These are phyloP conservation scores for Pedicia rivosa DNA, from an alignment of 2,888 invertebrate species.

Conservation along the genomic window DNA sequence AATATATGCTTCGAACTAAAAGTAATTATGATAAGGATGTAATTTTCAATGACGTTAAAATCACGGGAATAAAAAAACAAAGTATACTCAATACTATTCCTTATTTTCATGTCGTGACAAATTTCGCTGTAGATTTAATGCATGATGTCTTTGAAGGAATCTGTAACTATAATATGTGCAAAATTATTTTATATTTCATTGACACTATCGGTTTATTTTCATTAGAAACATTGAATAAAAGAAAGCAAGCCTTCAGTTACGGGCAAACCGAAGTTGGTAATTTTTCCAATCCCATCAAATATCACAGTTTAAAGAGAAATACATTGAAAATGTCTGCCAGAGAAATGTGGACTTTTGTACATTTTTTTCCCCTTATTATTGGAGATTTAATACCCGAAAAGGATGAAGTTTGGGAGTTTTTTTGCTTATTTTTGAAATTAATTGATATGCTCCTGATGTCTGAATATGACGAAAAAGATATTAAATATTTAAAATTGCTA, in stretches of 20 bases:
- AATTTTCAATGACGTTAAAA: neutral
- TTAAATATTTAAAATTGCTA: too few relatives aligned
- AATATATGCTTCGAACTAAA: neutral
- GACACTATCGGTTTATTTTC: neutral
- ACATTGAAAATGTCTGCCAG: slow-evolving; percentile 13
- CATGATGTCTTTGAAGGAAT: slow-evolving; percentile 2
- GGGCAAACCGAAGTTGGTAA: neutral
- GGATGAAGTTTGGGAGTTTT: slow-evolving; percentile 11
- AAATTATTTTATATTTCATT: neutral
- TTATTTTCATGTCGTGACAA: slow-evolving; percentile 1
- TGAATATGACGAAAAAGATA: too few relatives aligned
- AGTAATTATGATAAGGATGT: neutral
- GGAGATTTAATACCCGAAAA: slow-evolving; percentile 12
- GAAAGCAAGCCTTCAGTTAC: slow-evolving; percentile 1
- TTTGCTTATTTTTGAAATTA: slow-evolving; percentile 9
- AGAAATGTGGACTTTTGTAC: slow-evolving; percentile 11
- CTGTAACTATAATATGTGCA: slow-evolving; percentile 1
- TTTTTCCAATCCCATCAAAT: slow-evolving; percentile 3
- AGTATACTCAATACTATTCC: neutral
- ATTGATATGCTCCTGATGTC: slow-evolving; percentile 10
- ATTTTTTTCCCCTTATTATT: slow-evolving; percentile 12
- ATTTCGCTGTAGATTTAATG: slow-evolving; percentile 1
- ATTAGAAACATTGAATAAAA: slow-evolving; percentile 2
- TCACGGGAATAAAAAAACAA: neutral
- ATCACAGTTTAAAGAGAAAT: slow-evolving; percentile 8